Percentiles rank a stretch among this genome's conserved stretches.
Conservation (phyloP, 1,140 invertebrate species). For the Neodiprion lecontei region DNA sequence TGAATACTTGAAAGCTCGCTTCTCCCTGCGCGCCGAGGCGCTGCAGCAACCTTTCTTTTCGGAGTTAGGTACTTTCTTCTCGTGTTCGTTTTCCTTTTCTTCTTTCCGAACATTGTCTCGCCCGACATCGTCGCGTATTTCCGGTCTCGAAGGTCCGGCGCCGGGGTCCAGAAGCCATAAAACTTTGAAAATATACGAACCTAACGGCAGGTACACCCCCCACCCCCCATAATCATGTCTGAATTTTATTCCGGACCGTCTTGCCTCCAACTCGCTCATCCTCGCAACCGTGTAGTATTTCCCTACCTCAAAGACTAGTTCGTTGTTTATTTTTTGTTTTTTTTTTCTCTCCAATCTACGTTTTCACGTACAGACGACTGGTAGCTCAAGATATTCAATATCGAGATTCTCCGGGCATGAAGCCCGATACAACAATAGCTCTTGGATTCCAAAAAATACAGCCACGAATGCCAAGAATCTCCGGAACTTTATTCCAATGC, state of each 20-base stretch:
- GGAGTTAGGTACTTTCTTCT: not conserved
- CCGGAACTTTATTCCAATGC: not conserved
- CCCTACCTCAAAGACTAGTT: too few relatives aligned
- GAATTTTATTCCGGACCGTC: not conserved
- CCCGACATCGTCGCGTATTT: not conserved
- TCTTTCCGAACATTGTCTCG: not conserved
- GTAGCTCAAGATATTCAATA: not conserved
- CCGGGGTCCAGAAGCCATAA: not conserved
- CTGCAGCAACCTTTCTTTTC: slow-evolving; percentile 21
- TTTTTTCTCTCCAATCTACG: too few relatives aligned
- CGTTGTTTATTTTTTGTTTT: too few relatives aligned
- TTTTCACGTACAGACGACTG: too few relatives aligned
- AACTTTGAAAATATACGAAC: not conserved
- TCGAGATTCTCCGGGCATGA: not conserved
- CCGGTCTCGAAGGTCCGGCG: not conserved
- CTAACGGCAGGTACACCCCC: not conserved
- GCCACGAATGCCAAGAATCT: not conserved
- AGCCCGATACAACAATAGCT: not conserved
- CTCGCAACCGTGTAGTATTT: too few relatives aligned
- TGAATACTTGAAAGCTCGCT: slow-evolving; percentile 44
- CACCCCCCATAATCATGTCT: not conserved
- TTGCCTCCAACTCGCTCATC: not conserved
- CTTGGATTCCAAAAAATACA: slow-evolving; percentile 2
- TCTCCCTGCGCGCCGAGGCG: slow-evolving; percentile 28
- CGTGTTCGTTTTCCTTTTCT: not conserved